Conservation (phyloP, 2,797 vertebrate genomes). For the Sitta carolinensis region DNA sequence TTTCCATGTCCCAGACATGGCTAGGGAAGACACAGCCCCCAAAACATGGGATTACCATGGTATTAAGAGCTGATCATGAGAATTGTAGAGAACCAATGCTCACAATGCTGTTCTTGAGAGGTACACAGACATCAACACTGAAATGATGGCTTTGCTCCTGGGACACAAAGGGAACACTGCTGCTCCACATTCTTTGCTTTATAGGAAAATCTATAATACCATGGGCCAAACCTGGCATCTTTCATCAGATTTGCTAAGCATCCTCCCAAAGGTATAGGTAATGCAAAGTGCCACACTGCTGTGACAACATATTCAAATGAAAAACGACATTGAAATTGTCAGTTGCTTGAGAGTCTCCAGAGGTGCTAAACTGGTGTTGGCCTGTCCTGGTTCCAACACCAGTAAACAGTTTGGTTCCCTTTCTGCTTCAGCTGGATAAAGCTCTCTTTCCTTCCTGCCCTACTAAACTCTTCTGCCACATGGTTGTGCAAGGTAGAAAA, state of each 20-base stretch:
- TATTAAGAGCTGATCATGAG: neutral
- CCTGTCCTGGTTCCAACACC: neutral
- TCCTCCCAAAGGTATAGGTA: neutral
- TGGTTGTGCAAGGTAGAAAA: neutral
- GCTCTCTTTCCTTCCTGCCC: neutral
- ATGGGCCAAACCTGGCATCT: neutral
- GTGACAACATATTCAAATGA: neutral
- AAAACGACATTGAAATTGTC: neutral
- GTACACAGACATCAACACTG: neutral
- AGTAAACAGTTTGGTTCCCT: neutral
- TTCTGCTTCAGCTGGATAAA: neutral
- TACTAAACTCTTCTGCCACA: neutral
- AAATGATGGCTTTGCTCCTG: neutral
- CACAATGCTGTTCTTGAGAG: neutral
- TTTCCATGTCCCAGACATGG: neutral
- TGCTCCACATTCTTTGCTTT: neutral
- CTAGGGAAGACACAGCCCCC: neutral
- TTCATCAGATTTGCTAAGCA: neutral
- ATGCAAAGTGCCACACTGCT: neutral
- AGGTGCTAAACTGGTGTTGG: neutral
- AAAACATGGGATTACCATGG: neutral
- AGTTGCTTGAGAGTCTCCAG: neutral
- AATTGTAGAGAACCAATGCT: neutral
- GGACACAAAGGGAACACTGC: neutral
- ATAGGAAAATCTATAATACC: neutral